These are phyloP conservation scores for Nannospalax galili DNA, from an alignment of 2,113 vertebrate species.

Conservation along the genomic window DNA sequence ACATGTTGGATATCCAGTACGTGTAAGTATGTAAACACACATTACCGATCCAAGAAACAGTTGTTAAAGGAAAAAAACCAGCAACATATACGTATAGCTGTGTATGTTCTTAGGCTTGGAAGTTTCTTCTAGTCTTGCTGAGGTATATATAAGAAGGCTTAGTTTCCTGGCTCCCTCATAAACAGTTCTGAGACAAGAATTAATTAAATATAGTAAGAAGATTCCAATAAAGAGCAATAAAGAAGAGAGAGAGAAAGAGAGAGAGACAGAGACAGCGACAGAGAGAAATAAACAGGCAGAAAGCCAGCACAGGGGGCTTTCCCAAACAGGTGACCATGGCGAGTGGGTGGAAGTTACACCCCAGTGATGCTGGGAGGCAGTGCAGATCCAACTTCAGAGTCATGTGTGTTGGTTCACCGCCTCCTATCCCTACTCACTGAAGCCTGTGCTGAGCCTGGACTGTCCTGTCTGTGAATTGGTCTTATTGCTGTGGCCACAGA, in stretches of 20 bases:
- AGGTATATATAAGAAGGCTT: neutral
- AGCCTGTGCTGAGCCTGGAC: neutral
- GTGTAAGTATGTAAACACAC: neutral
- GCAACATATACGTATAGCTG: neutral
- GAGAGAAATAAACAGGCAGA: too few species aligned
- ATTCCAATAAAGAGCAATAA: neutral
- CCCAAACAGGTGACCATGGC: neutral
- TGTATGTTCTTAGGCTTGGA: neutral
- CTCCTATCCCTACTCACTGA: neutral
- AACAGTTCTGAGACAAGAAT: neutral
- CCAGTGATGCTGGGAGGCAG: neutral
- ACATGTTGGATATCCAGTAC: neutral
- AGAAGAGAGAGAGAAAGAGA: neutral
- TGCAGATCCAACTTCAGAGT: neutral
- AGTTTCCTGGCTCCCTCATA: neutral
- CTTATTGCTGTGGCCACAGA: neutral
- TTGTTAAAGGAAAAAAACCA: neutral
- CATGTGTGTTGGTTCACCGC: too few species aligned
- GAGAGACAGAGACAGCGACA: neutral
- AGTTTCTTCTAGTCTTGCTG: neutral
- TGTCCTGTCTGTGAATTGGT: neutral
- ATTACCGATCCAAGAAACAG: neutral
- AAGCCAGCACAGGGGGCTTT: neutral
- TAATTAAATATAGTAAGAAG: neutral
- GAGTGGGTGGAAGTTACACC: neutral